phyloP scores from a whole-genome alignment of 1,140 invertebrate species.

The Hormaphis cornu region DNA sequence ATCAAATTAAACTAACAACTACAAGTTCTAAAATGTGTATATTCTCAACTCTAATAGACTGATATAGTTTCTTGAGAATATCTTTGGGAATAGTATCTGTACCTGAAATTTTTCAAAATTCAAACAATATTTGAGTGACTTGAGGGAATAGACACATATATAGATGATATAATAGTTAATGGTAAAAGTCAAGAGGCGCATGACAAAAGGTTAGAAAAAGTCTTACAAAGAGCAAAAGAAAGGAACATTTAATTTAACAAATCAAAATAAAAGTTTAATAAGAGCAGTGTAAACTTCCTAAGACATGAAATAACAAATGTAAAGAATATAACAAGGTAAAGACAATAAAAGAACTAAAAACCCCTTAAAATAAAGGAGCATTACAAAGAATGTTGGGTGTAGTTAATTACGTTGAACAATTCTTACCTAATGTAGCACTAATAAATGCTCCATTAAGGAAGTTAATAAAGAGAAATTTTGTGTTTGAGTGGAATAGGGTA shows the following conservation, averaged over 20 bases:
- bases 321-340: constrained; percentile 40
- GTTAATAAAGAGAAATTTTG: constrained; percentile 38
- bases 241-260: constrained; percentile 17
- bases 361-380: constrained; percentile 39
- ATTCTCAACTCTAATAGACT: constrained; percentile 40
- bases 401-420: constrained; percentile 41
- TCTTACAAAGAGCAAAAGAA: constrained; percentile 33
- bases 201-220: constrained; percentile 36
- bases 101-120: constrained; percentile 39
- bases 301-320: constrained; percentile 40
- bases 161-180: constrained; percentile 40
- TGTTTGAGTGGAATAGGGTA: constrained; percentile 36
- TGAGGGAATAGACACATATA: no score
- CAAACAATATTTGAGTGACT: not conserved
- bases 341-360: constrained; percentile 40
- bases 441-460: constrained; percentile 36
- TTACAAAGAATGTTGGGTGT: constrained; percentile 43
- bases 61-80: constrained; percentile 39
- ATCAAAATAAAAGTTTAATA: constrained; percentile 28
- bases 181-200: constrained; percentile 34
- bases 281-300: constrained; percentile 38
- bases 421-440: constrained; percentile 35
- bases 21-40: constrained; percentile 39
- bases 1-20: constrained; percentile 41
- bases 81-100: constrained; percentile 39